A percentile compares a stretch with the other conserved stretches of the same genome.
Evolutionary conservation across 30 jellyfish, hydroid and myxozoan species (phyloP).

Genomic region (Hydractinia symbiolongicarpus): DNA sequence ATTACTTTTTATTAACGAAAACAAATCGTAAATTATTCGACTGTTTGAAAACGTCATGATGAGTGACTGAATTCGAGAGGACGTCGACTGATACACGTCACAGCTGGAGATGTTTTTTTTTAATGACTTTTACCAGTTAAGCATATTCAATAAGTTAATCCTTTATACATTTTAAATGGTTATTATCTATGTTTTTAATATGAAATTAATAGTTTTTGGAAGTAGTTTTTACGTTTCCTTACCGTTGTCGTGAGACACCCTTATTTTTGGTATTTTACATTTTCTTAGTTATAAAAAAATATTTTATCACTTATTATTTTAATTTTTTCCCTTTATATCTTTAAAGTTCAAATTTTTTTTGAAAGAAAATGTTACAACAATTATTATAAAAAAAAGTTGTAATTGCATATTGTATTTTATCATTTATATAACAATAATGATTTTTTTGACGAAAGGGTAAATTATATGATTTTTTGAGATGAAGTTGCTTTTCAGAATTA

Average conservation of each 20-base stretch:
- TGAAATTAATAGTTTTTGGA: slow-evolving; percentile 31
- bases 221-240: slow-evolving; percentile 36
- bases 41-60: too few relatives aligned
- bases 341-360: slow-evolving; percentile 33
- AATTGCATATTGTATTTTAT: slow-evolving; percentile 37
- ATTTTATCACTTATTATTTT: slow-evolving; percentile 24
- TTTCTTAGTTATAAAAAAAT: slow-evolving; percentile 35
- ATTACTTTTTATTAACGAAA: too few relatives aligned
- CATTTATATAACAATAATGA: slow-evolving; percentile 25
- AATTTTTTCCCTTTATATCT: slow-evolving; percentile 21
- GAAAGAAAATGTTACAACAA: slow-evolving; percentile 5
- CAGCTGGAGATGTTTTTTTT: not conserved
- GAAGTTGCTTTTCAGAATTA: slow-evolving; percentile 26
- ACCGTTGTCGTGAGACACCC: slow-evolving; percentile 8
- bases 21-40: too few relatives aligned
- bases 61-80: too few relatives aligned
- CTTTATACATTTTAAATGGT: slow-evolving; percentile 24
- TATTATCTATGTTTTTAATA: slow-evolving; percentile 37
- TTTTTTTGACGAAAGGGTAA: slow-evolving; percentile 37
- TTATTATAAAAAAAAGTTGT: not conserved
- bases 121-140: not conserved
- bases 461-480: slow-evolving; percentile 27
- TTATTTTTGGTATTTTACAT: slow-evolving; percentile 39
- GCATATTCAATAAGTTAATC: slow-evolving; percentile 15
- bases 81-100: too few relatives aligned